These are phyloP conservation scores for Musca domestica DNA, from an alignment of 1,140 invertebrate species.

Conservation along the genomic window DNA sequence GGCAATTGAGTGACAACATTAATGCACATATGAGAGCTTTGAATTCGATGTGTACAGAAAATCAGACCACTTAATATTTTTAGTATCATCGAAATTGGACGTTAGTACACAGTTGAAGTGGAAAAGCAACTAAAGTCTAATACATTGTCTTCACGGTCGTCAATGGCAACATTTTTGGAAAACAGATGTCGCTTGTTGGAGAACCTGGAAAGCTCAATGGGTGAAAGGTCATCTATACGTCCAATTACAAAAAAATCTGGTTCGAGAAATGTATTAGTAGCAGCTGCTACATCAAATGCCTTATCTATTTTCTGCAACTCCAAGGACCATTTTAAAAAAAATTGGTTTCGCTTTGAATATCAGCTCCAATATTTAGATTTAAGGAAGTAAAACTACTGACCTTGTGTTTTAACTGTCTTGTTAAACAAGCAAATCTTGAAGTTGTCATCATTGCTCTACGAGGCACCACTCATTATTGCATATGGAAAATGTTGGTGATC, in stretches of 20 bases:
- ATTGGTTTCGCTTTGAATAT: conserved; percentile 6
- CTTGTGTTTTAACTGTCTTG: conserved; percentile 14
- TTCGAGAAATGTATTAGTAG: neutral
- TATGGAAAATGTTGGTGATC: neutral
- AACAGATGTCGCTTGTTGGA: neutral
- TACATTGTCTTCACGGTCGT: neutral
- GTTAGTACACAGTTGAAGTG: neutral
- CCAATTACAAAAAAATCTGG: neutral
- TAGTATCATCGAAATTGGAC: neutral
- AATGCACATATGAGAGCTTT: conserved; percentile 11
- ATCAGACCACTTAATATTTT: conserved; percentile 4
- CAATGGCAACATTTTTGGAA: conserved; percentile 4
- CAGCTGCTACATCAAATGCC: neutral
- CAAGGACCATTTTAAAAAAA: conserved; percentile 13
- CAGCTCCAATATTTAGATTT: neutral
- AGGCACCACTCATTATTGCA: conserved; percentile 20
- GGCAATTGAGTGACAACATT: conserved; percentile 2
- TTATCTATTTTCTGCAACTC: conserved; percentile 15
- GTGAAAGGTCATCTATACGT: neutral
- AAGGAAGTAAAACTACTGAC: neutral
- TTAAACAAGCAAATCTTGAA: conserved; percentile 4
- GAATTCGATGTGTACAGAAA: neutral
- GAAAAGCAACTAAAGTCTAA: neutral
- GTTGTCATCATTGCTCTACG: neutral
- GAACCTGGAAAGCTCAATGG: neutral